These are phyloP conservation scores for Agriopis aurantiaria DNA, from an alignment of 2,888 invertebrate species.

Conservation along the genomic window DNA sequence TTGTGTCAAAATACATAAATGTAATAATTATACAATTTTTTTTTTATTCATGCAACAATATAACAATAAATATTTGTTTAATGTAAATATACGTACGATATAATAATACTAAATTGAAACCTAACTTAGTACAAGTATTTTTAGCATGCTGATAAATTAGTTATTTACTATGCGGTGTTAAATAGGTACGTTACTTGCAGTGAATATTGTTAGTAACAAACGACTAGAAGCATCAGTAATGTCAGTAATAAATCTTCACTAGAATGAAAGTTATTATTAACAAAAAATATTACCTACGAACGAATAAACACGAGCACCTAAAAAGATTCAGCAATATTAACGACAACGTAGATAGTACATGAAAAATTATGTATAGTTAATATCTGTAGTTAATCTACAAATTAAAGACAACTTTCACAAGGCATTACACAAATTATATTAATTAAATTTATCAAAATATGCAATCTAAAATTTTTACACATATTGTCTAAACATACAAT, in stretches of 20 bases:
- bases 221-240: constrained; percentile 4
- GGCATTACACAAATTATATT: not conserved
- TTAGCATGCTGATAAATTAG: not conserved
- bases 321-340: constrained; percentile 50
- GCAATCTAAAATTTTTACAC: not conserved
- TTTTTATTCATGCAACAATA: not conserved
- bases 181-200: not conserved
- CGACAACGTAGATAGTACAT: constrained; percentile 12
- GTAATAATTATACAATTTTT: too few relatives aligned
- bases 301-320: constrained; percentile 77
- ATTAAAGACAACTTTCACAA: not conserved
- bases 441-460: not conserved
- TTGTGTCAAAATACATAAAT: too few relatives aligned
- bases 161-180: not conserved
- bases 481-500: not conserved
- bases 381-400: not conserved
- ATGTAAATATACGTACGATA: not conserved
- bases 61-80: not conserved
- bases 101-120: too few relatives aligned
- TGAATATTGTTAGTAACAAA: constrained; percentile 10
- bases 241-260: not conserved
- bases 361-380: too few relatives aligned
- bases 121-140: too few relatives aligned
- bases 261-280: not conserved
- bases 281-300: constrained; percentile 69